These are phyloP conservation scores for Xenus cinereus DNA, from an alignment of 2,113 vertebrate species.

Conservation along the genomic window DNA sequence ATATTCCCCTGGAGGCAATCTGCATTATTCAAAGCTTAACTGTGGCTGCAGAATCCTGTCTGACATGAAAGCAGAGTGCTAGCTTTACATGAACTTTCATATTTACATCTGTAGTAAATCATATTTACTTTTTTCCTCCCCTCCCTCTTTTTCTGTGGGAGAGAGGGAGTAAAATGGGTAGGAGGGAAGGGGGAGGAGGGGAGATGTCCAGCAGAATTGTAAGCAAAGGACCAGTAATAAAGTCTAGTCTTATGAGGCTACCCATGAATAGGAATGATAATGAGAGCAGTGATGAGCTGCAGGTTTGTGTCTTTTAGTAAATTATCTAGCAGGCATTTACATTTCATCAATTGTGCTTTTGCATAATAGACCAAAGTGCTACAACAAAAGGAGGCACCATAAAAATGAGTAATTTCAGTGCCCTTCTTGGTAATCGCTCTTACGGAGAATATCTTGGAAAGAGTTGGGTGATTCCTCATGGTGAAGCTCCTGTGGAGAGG, in stretches of 20 bases:
- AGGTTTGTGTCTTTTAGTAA: slow-evolving; percentile 61
- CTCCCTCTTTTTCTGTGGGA: neutral
- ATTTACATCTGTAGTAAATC: slow-evolving; percentile 56
- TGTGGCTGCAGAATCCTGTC: slow-evolving; percentile 51
- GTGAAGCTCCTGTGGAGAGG: neutral
- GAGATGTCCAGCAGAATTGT: slow-evolving; percentile 14
- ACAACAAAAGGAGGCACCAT: slow-evolving; percentile 16
- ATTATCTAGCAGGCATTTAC: slow-evolving; percentile 47
- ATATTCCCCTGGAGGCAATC: slow-evolving; percentile 67
- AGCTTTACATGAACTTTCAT: slow-evolving; percentile 56
- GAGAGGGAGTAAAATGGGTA: neutral
- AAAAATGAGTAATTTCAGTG: slow-evolving; percentile 51
- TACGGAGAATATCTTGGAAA: slow-evolving; percentile 1
- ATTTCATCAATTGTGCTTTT: slow-evolving; percentile 52
- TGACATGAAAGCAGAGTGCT: slow-evolving; percentile 54
- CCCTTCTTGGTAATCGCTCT: slow-evolving; percentile 17
- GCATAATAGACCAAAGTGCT: slow-evolving; percentile 6
- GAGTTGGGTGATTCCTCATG: slow-evolving; percentile 5
- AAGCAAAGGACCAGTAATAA: slow-evolving; percentile 38
- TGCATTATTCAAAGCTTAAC: slow-evolving; percentile 70
- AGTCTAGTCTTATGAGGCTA: slow-evolving; percentile 30
- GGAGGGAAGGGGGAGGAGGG: slow-evolving; percentile 33
- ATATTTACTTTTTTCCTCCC: slow-evolving; percentile 39
- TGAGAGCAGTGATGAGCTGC: slow-evolving; percentile 36
- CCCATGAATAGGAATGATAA: slow-evolving; percentile 48